phyloP scores from a whole-genome alignment of 1,140 invertebrate genomes.

The Heliconius hewitsoni region DNA sequence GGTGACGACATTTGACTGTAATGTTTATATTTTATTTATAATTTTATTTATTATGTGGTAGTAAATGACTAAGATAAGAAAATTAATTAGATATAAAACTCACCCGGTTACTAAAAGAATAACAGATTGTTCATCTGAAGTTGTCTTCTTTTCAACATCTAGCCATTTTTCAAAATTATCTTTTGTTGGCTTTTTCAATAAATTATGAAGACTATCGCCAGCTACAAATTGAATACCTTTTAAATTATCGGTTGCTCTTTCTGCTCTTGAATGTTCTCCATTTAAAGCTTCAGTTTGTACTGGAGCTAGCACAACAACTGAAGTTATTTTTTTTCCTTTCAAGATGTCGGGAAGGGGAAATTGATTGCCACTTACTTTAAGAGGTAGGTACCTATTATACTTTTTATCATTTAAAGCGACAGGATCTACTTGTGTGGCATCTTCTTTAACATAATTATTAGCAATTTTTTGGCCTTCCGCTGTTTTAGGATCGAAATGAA shows the following conservation, averaged over 20 bases:
- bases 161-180: constrained; percentile 91
- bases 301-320: constrained; percentile 91
- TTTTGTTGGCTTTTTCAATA: constrained; percentile 87
- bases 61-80: too few species aligned
- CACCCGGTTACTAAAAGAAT: constrained; percentile 90
- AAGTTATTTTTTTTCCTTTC: constrained; percentile 87
- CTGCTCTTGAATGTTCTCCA: constrained; percentile 67
- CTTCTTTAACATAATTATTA: constrained; percentile 86
- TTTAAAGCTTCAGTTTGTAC: constrained; percentile 85
- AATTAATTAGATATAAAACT: constrained; percentile 55
- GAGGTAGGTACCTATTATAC: constrained; percentile 90
- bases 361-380: constrained; percentile 91
- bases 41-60: too few species aligned
- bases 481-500: constrained; percentile 88
- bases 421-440: constrained; percentile 87
- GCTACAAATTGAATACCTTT: constrained; percentile 84
- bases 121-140: constrained; percentile 88
- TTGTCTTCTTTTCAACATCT: constrained; percentile 87
- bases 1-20: too few species aligned
- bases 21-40: too few species aligned
- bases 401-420: constrained; percentile 87
- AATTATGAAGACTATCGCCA: constrained; percentile 87
- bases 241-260: constrained; percentile 75
- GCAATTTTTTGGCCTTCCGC: constrained; percentile 87
- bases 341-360: constrained; percentile 90